A percentile compares a stretch with the other conserved stretches of the same genome.
These are phyloP conservation scores for Lanius ludovicianus DNA, from an alignment of 2,113 vertebrate genomes.

Conservation along the genomic window DNA sequence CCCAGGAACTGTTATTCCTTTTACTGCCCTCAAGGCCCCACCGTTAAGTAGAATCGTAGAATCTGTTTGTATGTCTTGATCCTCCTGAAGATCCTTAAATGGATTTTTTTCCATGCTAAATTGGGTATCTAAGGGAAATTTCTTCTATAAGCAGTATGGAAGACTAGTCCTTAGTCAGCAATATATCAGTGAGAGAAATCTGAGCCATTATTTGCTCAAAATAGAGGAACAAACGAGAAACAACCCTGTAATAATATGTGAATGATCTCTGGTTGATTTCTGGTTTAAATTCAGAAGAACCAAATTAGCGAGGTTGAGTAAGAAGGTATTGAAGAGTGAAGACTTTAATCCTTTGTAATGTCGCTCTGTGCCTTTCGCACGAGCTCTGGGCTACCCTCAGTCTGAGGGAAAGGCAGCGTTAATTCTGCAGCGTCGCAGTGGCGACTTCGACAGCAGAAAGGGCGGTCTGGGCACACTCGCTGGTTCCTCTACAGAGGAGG, in stretches of 20 bases:
- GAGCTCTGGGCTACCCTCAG: too few species aligned
- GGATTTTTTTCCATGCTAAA: not conserved
- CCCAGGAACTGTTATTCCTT: too few species aligned
- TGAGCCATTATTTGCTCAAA: not conserved
- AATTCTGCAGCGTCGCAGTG: too few species aligned
- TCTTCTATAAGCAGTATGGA: not conserved
- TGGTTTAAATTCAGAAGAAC: not conserved
- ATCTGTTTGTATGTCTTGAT: not conserved
- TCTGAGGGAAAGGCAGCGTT: too few species aligned
- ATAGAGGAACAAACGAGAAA: not conserved
- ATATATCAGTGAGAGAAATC: not conserved
- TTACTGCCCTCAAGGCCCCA: too few species aligned
- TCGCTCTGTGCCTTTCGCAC: too few species aligned
- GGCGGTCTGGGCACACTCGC: too few species aligned
- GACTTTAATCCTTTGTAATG: not conserved
- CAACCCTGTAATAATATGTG: not conserved
- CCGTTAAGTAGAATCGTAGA: not conserved
- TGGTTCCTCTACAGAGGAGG: too few species aligned
- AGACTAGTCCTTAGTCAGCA: not conserved
- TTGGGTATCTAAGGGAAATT: conserved; percentile 18
- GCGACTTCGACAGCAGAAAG: too few species aligned
- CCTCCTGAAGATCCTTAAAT: not conserved
- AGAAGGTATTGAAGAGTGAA: not conserved
- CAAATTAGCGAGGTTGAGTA: not conserved
- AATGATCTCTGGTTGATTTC: not conserved